phyloP scores from a whole-genome alignment of 2,113 vertebrate species.

The Romanogobio albipinnatus region DNA sequence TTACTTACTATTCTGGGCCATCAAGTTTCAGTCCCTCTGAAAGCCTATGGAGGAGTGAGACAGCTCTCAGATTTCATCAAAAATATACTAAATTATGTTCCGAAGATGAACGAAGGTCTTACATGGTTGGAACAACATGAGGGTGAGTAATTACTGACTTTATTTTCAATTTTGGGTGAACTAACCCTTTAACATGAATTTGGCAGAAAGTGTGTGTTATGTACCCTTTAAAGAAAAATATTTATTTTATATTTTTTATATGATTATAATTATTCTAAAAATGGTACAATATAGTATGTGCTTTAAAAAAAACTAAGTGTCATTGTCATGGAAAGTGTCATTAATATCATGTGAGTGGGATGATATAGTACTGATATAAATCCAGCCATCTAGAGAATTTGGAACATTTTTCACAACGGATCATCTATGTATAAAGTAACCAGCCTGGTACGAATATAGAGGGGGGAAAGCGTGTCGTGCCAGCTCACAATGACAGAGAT shows the following conservation, averaged over 20 bases:
- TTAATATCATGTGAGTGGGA: constrained; percentile 9
- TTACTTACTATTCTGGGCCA: no score
- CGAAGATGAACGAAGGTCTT: no score
- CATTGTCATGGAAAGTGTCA: background rate
- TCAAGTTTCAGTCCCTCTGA: no score
- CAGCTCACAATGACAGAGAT: constrained; percentile 9
- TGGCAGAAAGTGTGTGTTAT: no score
- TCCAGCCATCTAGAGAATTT: constrained; percentile 18
- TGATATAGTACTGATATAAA: background rate
- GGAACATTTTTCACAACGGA: background rate
- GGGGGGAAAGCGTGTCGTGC: background rate
- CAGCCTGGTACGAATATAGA: background rate
- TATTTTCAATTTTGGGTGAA: no score
- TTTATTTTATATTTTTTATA: background rate
- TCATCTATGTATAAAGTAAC: background rate
- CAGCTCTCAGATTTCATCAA: no score
- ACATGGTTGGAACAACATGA: no score
- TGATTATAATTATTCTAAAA: background rate
- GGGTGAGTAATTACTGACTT: no score
- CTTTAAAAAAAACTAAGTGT: background rate
- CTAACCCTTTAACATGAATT: no score
- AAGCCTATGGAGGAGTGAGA: no score
- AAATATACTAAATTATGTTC: no score
- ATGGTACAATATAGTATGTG: background rate
- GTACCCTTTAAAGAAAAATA: background rate